Conservation (phyloP, 2,797 vertebrate species). For the Taenioides sp. region DNA sequence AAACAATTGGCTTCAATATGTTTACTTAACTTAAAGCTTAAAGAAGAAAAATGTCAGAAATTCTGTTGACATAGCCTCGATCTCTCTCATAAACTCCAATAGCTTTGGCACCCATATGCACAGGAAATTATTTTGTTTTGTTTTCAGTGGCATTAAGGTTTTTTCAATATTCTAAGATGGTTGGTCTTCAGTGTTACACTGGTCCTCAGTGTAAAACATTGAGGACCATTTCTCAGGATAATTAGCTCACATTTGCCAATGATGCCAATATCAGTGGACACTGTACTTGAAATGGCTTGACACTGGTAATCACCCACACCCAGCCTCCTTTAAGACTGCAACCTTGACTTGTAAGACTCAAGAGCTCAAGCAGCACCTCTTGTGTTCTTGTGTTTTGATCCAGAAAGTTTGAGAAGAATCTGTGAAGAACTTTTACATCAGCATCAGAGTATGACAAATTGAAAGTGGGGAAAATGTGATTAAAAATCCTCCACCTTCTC, state of each 20-base stretch:
- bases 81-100: neutral
- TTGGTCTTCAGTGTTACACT: too few species aligned
- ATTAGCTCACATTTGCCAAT: neutral
- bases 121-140: neutral
- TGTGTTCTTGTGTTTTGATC: neutral
- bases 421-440: neutral
- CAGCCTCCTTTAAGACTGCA: neutral
- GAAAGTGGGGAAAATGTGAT: neutral
- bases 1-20: neutral
- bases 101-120: neutral
- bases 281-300: neutral
- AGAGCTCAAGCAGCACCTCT: neutral
- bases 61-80: too few species aligned
- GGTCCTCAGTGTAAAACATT: neutral
- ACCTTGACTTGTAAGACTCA: neutral
- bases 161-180: neutral
- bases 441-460: neutral
- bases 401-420: neutral
- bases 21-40: neutral
- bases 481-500: neutral
- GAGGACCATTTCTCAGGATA: neutral
- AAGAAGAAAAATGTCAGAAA: neutral
- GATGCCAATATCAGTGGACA: neutral
- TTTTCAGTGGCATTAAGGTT: neutral
- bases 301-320: neutral